A percentile compares a stretch with the other conserved stretches of the same genome.
Evolutionary conservation across 2,113 vertebrate genomes (phyloP).

Genomic region (Aplodontia rufa): DNA sequence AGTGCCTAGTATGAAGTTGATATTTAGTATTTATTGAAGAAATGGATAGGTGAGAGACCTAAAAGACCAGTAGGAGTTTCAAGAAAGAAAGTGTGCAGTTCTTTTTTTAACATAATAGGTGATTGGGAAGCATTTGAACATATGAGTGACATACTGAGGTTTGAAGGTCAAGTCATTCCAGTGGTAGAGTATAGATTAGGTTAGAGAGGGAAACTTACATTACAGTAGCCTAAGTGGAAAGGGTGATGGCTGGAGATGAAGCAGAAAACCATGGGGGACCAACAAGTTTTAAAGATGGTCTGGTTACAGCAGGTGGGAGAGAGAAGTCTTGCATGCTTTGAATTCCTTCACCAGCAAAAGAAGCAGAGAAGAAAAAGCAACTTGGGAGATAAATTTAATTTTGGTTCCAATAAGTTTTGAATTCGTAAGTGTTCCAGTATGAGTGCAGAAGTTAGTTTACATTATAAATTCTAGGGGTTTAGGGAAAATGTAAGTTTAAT

Average conservation of each 20-base stretch:
- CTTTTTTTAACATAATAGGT: not conserved
- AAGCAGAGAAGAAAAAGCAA: conserved; percentile 4
- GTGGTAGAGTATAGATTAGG: not conserved
- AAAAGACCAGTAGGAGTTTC: not conserved
- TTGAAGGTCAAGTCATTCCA: not conserved
- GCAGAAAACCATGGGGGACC: not conserved
- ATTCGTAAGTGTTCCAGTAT: conserved; percentile 17
- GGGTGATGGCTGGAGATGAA: not conserved
- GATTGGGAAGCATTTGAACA: not conserved
- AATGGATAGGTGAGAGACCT: not conserved
- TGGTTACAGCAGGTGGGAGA: not conserved
- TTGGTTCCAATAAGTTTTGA: conserved; percentile 15
- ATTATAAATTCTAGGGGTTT: conserved; percentile 24
- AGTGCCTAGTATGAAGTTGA: not conserved
- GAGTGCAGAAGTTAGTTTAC: not conserved
- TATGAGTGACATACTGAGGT: not conserved
- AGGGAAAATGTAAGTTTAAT: conserved; percentile 34
- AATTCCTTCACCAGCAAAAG: not conserved
- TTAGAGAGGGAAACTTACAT: not conserved
- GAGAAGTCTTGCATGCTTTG: not conserved
- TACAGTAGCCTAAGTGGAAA: not conserved
- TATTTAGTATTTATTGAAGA: conserved; percentile 1
- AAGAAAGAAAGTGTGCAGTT: not conserved
- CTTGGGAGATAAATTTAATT: conserved; percentile 8
- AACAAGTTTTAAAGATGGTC: not conserved